Evolutionary conservation across 2,113 vertebrate species (phyloP).

Genomic region (Probosciger aterrimus): DNA sequence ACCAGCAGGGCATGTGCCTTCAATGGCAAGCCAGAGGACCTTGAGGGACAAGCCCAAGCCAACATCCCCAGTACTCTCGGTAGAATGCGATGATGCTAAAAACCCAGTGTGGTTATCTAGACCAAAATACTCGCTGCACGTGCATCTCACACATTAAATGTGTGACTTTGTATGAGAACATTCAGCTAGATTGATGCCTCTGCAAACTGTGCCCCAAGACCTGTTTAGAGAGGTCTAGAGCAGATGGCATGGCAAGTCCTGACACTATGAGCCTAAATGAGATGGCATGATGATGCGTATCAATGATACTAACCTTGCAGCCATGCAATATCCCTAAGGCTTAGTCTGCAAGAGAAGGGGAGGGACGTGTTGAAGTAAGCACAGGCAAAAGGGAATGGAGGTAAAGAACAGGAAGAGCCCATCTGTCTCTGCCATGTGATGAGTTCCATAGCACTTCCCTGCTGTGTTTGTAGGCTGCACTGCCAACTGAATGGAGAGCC

Average conservation of each 20-base stretch:
- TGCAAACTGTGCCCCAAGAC: not conserved
- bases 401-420: not conserved
- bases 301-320: not conserved
- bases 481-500: conserved; percentile 2
- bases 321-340: not conserved
- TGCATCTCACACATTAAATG: not conserved
- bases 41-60: not conserved
- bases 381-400: not conserved
- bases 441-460: not conserved
- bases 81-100: not conserved
- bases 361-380: not conserved
- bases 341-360: not conserved
- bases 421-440: conserved; percentile 25
- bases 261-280: not conserved
- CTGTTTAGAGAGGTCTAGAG: not conserved
- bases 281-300: not conserved
- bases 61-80: not conserved
- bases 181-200: not conserved
- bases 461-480: not conserved
- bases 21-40: not conserved
- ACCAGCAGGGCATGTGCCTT: not conserved
- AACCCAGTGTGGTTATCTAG: not conserved
- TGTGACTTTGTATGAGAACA: not conserved
- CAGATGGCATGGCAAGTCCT: not conserved
- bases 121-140: not conserved